Evolutionary conservation across 2,113 vertebrate genomes (phyloP).

Genomic region (Apus apus): DNA sequence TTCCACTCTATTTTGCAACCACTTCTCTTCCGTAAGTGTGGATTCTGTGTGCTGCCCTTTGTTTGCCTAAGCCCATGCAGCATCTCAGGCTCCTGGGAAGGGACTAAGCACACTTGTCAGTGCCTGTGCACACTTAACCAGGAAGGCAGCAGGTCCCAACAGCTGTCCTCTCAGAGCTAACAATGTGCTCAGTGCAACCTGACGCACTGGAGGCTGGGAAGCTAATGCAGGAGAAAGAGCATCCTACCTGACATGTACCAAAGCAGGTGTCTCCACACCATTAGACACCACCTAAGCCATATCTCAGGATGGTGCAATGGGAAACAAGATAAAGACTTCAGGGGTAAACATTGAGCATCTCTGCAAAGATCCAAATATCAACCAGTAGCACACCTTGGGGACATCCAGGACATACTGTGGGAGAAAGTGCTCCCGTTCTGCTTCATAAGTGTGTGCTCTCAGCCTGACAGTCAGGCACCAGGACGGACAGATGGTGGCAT

Average conservation of each 20-base stretch:
- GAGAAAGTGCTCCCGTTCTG: constrained; percentile 75
- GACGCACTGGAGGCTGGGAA: not conserved
- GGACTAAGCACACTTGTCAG: not conserved
- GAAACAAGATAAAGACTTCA: not conserved
- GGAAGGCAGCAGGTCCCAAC: not conserved
- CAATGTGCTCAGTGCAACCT: not conserved
- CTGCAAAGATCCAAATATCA: not conserved
- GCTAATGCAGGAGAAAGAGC: not conserved
- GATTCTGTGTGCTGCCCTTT: not conserved
- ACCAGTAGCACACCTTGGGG: constrained; percentile 70
- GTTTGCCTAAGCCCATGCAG: not conserved
- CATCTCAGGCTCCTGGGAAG: not conserved
- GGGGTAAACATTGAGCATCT: not conserved
- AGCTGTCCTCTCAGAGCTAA: not conserved
- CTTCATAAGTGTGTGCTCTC: constrained; percentile 83
- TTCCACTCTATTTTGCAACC: not conserved
- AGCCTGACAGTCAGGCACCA: constrained; percentile 87
- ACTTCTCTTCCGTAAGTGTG: not conserved
- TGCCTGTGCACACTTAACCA: not conserved
- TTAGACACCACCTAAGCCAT: not conserved
- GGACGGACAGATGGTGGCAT: constrained; percentile 79
- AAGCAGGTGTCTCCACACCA: not conserved
- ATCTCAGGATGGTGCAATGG: not conserved
- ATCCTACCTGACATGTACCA: not conserved
- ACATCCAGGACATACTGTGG: constrained; percentile 81